phyloP scores from a whole-genome alignment of 2,797 vertebrate species.

The Neomorphus geoffroyi region DNA sequence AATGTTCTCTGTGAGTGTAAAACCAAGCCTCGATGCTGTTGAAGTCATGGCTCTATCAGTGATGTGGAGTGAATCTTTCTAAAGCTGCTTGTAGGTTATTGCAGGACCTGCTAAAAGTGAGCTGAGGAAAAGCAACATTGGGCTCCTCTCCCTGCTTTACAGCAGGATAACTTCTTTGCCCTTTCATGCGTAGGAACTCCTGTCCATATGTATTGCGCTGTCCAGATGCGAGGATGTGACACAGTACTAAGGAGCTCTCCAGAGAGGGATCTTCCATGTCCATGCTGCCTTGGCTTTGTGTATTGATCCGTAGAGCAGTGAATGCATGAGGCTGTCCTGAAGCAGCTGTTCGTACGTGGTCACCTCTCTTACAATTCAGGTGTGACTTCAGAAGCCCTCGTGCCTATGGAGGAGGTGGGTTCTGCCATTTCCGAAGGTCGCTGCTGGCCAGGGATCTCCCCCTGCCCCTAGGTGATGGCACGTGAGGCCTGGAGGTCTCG shows the following conservation, averaged over 20 bases:
- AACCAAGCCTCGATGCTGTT: background rate
- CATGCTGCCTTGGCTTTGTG: background rate
- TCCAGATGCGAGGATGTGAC: background rate
- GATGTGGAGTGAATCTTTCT: background rate
- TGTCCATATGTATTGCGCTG: background rate
- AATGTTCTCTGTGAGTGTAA: background rate
- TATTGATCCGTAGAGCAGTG: background rate
- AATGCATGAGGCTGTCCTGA: background rate
- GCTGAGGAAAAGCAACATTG: background rate
- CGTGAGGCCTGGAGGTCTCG: background rate
- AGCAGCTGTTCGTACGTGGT: background rate
- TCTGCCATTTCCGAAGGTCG: background rate
- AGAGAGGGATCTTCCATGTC: background rate
- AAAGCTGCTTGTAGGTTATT: background rate
- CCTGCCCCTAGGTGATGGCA: background rate
- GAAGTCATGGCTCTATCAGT: background rate
- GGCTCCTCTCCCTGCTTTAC: background rate
- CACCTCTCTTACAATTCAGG: background rate
- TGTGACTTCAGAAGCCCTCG: background rate
- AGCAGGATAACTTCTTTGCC: background rate
- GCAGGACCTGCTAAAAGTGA: background rate
- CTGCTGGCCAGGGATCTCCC: background rate
- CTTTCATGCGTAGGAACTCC: background rate
- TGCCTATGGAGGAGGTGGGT: background rate
- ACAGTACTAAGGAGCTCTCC: background rate